Evolutionary conservation across 1,140 invertebrate species (phyloP), one percentile per base, ranked within the genome.

Genomic region (Drosophila kurseongensis): DNA sequence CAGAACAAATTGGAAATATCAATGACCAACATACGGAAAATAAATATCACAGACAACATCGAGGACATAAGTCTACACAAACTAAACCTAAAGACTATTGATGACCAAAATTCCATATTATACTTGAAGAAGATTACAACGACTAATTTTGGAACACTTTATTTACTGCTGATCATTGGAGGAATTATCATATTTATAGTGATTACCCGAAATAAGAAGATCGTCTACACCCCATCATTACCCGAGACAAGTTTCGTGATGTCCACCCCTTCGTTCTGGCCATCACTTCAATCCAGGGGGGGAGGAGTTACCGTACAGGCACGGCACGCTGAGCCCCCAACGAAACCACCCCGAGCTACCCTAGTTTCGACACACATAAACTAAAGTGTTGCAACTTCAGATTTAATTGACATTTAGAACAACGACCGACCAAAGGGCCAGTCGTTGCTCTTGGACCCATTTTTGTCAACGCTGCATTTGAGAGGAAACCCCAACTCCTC

Each of bases 241-340:
- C 36, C 36, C 36, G 36, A 38, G 36, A 38, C 36, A 38, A 38
- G 36, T 38, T 38, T 38, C 23, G 23, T 23, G 23, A 23, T 23
- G 23, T 4, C 23, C 23, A 23, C 23, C 23, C 23, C 23, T 10
- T 23, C 23, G 23, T 23, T 23, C 4, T 45, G 16, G 42, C 16
- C 42, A 45, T 45, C 42, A 45, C 42, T 45, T 45, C 16, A 45
- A 45, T 45, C 42, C 42, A 23, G 42, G 42, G 42, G 42, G 16
- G 16, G 23, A 23, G 23, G 23, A 23, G 23, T 23, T 23, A 23
- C 23, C 23, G 23, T 23, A 23, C 23, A 23, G 23, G 23, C 23
- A 23, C 23, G 23, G 23, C 23, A 23, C 23, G 2, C 4, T 23
- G 23, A 4, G 3, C 23, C 23, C 3, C 23, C 23, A 23, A 4